Percentiles rank a stretch among this genome's conserved stretches.
phyloP scores from a whole-genome alignment of 1,140 invertebrate species.

The Bicyclus anynana region DNA sequence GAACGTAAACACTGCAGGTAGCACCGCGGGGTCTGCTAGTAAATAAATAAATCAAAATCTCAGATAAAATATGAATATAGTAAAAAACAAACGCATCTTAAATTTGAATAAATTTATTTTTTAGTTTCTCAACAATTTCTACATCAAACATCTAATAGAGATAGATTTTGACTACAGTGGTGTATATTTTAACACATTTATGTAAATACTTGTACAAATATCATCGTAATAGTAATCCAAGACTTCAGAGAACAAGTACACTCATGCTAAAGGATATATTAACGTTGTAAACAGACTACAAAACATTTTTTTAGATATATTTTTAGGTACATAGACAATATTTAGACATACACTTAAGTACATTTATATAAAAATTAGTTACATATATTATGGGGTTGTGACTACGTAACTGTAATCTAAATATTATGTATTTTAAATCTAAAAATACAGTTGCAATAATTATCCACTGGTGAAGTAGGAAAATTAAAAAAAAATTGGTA shows the following conservation, averaged over 20 bases:
- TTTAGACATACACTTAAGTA: too few species aligned
- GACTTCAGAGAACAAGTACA: conserved; percentile 2
- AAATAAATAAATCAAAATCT: too few species aligned
- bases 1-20: too few species aligned
- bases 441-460: too few species aligned
- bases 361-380: too few species aligned
- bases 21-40: too few species aligned
- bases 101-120: conserved; percentile 7
- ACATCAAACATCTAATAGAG: conserved; percentile 25
- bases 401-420: too few species aligned
- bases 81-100: not conserved
- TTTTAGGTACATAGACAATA: too few species aligned
- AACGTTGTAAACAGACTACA: conserved; percentile 24
- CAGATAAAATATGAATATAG: not conserved
- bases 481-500: too few species aligned
- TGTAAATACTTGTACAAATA: conserved; percentile 15
- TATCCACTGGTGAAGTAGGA: too few species aligned
- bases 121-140: conserved; percentile 18
- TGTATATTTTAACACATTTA: conserved; percentile 13
- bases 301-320: conserved; percentile 1
- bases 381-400: too few species aligned
- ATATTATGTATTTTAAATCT: too few species aligned
- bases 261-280: conserved; percentile 13
- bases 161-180: conserved; percentile 21
- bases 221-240: not conserved